Evolutionary conservation across 2,113 vertebrate species (phyloP).

Genomic region (Brienomyrus brachyistius): DNA sequence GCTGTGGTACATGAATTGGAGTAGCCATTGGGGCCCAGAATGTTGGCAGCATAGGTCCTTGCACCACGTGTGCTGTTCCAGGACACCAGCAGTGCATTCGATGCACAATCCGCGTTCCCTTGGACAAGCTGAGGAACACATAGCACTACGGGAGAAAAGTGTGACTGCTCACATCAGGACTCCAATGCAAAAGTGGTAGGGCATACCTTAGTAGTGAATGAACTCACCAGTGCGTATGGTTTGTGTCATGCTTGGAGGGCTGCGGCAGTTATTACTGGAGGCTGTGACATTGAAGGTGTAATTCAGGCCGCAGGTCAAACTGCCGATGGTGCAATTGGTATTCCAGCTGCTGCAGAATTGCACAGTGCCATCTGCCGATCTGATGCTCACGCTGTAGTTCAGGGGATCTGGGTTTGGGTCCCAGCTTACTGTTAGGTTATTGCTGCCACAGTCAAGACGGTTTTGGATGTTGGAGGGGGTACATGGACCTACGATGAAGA

Average conservation of each 20-base stretch:
- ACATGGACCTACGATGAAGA: too few species aligned
- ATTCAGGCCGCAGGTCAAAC: not conserved
- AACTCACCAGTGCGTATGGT: not conserved
- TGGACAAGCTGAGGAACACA: not conserved
- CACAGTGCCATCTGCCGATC: constrained; percentile 3
- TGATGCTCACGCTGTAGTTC: constrained; percentile 39
- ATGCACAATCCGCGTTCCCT: not conserved
- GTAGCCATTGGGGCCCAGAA: not conserved
- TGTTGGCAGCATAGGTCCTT: not conserved
- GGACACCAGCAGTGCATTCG: not conserved
- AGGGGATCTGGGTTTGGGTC: constrained; percentile 17
- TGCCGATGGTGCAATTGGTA: not conserved
- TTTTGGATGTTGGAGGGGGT: too few species aligned
- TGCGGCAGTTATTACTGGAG: not conserved
- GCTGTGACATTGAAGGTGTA: not conserved
- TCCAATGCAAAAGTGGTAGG: not conserved
- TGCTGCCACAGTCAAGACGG: too few species aligned
- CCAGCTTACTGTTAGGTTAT: constrained; percentile 58
- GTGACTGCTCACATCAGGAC: not conserved
- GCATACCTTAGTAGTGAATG: not conserved
- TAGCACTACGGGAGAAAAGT: not conserved
- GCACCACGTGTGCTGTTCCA: not conserved
- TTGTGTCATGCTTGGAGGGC: not conserved
- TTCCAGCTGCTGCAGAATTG: constrained; percentile 6
- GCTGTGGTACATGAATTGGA: not conserved